Conservation (phyloP, 2,113 vertebrate genomes). For the Anseranas semipalmata region DNA sequence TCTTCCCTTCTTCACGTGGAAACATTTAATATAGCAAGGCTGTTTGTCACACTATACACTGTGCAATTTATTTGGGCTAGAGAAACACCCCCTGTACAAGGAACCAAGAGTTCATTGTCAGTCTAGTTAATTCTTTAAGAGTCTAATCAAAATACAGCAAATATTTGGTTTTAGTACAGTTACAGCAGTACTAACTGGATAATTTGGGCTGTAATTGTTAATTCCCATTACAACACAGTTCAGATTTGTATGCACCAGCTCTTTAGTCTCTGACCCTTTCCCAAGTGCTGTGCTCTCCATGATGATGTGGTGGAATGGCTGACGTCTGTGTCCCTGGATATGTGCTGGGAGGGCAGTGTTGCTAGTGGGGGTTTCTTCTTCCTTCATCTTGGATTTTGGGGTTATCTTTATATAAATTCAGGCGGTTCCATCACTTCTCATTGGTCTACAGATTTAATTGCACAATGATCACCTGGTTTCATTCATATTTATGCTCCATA, state of each 20-base stretch:
- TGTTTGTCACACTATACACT: background rate
- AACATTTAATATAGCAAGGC: background rate
- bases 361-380: background rate
- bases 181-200: background rate
- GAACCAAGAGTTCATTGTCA: background rate
- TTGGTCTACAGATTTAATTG: background rate
- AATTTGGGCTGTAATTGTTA: background rate
- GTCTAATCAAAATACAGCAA: background rate
- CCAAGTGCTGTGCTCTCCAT: background rate
- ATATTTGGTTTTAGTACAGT: background rate
- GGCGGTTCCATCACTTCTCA: background rate
- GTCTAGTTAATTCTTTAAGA: background rate
- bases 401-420: background rate
- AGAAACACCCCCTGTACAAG: background rate
- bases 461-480: accelerated
- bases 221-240: background rate
- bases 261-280: background rate
- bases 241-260: background rate
- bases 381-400: background rate
- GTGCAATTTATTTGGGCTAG: background rate
- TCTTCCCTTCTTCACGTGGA: background rate
- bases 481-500: background rate
- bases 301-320: background rate
- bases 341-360: background rate
- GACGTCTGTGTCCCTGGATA: background rate